A percentile compares a stretch with the other conserved stretches of the same genome.
Conservation (phyloP, 2,888 invertebrate genomes). For the Macrosoma leucophasiata region DNA sequence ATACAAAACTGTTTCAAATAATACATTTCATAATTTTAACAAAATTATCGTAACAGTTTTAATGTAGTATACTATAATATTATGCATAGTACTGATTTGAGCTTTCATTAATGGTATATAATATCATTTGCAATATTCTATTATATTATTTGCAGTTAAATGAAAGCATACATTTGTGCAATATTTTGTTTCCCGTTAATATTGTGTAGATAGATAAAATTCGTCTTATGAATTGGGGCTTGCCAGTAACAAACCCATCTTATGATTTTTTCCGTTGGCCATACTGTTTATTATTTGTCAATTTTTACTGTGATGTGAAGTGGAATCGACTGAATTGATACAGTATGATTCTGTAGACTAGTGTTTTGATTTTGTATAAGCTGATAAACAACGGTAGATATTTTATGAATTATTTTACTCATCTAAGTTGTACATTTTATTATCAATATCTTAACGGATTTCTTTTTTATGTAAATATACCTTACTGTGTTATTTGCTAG, state of each 20-base stretch:
- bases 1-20: too few species aligned
- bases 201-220: too few species aligned
- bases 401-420: conserved; percentile 42
- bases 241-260: conserved; percentile 9
- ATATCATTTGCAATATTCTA: conserved; percentile 54
- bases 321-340: conserved; percentile 41
- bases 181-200: conserved; percentile 44
- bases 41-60: too few species aligned
- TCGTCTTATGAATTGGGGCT: conserved; percentile 12
- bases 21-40: too few species aligned
- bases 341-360: conserved; percentile 27
- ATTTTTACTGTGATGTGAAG: conserved; percentile 46
- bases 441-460: conserved; percentile 40
- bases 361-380: conserved; percentile 27
- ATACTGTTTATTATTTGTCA: conserved; percentile 39
- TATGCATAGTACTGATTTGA: conserved; percentile 21
- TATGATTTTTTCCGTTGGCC: conserved; percentile 34
- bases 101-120: conserved; percentile 56
- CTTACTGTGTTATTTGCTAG: conserved; percentile 59
- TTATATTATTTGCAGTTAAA: conserved; percentile 29
- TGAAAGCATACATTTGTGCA: conserved; percentile 35
- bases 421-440: conserved; percentile 55
- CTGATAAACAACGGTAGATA: conserved; percentile 32
- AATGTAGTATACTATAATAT: too few species aligned
- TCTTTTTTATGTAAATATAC: conserved; percentile 64